Base-by-base conservation (phyloP, 2,888 invertebrate genomes). In the Pollenia angustigena region DNA sequence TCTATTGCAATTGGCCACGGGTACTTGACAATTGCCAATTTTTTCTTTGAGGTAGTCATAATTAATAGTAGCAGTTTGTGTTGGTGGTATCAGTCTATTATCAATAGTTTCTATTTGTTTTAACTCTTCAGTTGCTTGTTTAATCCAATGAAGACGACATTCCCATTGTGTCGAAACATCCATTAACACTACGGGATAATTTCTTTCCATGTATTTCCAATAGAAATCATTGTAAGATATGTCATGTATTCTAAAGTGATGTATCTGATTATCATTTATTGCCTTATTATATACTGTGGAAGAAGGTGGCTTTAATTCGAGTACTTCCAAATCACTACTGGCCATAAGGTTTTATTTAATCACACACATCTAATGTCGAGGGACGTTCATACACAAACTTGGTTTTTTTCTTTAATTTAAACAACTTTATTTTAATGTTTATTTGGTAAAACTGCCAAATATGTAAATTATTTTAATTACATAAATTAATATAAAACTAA, bases 1-100 rank as follows among this genome's bases (percentile, higher is more conserved):
- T 89, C 94, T 94, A 81, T 95, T 94, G 92, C 98, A 99, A 92
- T 98, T 95, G 14, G 97, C 97, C 44, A 98, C 96, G 58, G 97
- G 97, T 46, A 97, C 97, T 78, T 93, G 92, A 69, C 95, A 94
- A 79, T 95, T 92, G 56, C 96, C 96, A 92, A 96, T 96, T 85
- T 93, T 93, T 81, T 93, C 90, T 82, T 90, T 92, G 81, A 97
- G 93, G 91, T 95, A 95, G 85, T 95, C 94, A 91, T 95, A 95
- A 94, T 92, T 90, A 42, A 91, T 90, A 71, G 18, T 82, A 60
- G 58, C n/a, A 4, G 44, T 60, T 40, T 32, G 10, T 50, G 9
- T n/a, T 42, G 62, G 9, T 32, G 71, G 6, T 64, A 32, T 7
- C 71, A 40, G 11, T 48, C 32, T n/a, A 16, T 76, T 71, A 85